Percentiles rank a stretch among this genome's conserved stretches.
These are phyloP conservation scores for Leptinotarsa juncta DNA, from an alignment of 2,888 invertebrate species.

Conservation along the genomic window DNA sequence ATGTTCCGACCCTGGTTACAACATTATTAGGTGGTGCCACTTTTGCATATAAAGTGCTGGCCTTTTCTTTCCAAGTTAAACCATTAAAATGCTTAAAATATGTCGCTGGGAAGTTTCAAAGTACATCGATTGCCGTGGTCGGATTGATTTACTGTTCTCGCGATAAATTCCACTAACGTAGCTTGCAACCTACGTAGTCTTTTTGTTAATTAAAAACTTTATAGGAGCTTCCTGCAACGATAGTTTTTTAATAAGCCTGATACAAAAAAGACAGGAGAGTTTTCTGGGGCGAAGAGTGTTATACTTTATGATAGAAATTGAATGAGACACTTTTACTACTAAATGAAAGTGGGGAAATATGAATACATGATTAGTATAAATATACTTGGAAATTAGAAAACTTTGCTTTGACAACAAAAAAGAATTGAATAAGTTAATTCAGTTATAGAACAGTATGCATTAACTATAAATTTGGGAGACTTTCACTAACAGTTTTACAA, in stretches of 20 bases:
- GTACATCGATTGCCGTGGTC: constrained; percentile 39
- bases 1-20: constrained; percentile 39
- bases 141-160: constrained; percentile 39
- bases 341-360: too few relatives aligned
- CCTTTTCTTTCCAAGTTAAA: constrained; percentile 37
- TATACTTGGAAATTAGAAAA: too few relatives aligned
- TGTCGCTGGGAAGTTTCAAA: constrained; percentile 39
- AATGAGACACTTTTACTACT: too few relatives aligned
- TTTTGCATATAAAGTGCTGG: constrained; percentile 43
- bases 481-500: too few relatives aligned
- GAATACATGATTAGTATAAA: too few relatives aligned
- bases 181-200: background rate
- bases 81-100: constrained; percentile 42
- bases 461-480: too few relatives aligned
- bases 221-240: background rate
- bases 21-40: constrained; percentile 36
- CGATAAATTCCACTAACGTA: background rate
- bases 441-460: too few relatives aligned
- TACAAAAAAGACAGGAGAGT: background rate
- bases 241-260: background rate
- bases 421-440: too few relatives aligned
- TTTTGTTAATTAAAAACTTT: constrained; percentile 10
- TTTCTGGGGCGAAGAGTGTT: background rate
- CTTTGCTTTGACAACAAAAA: too few relatives aligned
- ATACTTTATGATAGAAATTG: background rate